phyloP scores from a whole-genome alignment of 37 sponge, comb jelly and placozoan genomes.

The Beroe forskalii region DNA sequence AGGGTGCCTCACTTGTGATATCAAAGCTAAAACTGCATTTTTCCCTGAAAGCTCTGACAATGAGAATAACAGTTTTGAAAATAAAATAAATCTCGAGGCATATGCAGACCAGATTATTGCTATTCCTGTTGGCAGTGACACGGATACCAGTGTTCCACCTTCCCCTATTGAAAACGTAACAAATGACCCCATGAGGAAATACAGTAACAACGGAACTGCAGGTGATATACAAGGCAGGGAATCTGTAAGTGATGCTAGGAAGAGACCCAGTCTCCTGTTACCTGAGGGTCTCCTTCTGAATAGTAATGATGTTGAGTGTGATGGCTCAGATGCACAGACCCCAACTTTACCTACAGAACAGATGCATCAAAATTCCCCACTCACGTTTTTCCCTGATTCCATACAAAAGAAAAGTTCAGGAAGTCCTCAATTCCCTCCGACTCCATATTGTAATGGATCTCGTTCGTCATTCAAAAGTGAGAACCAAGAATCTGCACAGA shows the following conservation, averaged over 20 bases:
- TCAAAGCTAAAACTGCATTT: conserved; percentile 31
- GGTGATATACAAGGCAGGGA: not conserved
- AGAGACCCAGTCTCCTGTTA: not conserved
- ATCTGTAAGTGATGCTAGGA: not conserved
- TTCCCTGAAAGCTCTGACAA: not conserved
- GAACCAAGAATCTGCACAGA: not conserved
- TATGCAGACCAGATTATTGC: not conserved
- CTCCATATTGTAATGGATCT: not conserved
- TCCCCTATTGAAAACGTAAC: not conserved
- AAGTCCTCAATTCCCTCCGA: not conserved
- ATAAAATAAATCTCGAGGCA: not conserved
- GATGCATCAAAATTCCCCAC: not conserved
- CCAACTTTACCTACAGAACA: not conserved
- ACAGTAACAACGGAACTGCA: not conserved
- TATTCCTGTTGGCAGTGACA: not conserved
- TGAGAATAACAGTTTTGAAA: not conserved
- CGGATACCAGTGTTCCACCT: not conserved
- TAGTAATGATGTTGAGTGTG: not conserved
- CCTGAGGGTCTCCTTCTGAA: not conserved
- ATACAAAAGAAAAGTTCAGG: not conserved
- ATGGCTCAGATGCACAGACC: not conserved
- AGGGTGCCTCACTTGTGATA: conserved; percentile 51
- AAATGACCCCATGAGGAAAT: not conserved
- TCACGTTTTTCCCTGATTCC: not conserved
- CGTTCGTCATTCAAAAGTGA: not conserved